Evolutionary conservation across 2,113 vertebrate species (phyloP).

Genomic region (Climacteris rufus): DNA sequence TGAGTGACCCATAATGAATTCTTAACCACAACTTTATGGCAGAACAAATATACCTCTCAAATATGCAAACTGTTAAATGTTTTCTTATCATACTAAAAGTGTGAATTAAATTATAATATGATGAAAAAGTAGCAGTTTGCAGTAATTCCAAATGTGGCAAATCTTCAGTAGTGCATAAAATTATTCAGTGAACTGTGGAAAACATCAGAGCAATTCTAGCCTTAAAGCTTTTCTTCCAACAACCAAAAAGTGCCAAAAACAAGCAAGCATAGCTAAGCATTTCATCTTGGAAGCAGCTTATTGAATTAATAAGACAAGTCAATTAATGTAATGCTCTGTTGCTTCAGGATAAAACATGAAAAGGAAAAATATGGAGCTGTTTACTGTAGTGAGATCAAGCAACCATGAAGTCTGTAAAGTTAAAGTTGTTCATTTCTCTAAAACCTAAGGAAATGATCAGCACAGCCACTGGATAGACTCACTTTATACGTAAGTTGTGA

Average conservation of each 20-base stretch:
- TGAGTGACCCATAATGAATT: constrained; percentile 40
- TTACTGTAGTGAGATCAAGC: constrained; percentile 69
- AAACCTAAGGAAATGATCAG: constrained; percentile 27
- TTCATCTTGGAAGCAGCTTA: constrained; percentile 77
- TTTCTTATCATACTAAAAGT: constrained; percentile 68
- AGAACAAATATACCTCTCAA: constrained; percentile 48
- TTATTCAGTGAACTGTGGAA: constrained; percentile 74
- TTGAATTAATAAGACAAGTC: constrained; percentile 84
- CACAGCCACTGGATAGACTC: neutral
- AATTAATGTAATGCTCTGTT: constrained; percentile 81
- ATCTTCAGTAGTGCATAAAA: constrained; percentile 70
- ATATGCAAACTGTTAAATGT: constrained; percentile 53
- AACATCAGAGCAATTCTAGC: constrained; percentile 68
- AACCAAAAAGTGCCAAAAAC: constrained; percentile 67
- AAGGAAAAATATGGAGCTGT: constrained; percentile 71
- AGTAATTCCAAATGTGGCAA: constrained; percentile 70
- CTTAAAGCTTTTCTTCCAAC: constrained; percentile 70
- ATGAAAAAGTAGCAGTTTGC: constrained; percentile 68
- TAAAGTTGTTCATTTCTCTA: constrained; percentile 32
- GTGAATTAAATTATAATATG: constrained; percentile 75
- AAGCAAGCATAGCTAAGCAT: constrained; percentile 71
- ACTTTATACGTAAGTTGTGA: neutral
- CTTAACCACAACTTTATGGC: constrained; percentile 23
- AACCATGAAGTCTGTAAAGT: constrained; percentile 49
- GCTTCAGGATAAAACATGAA: constrained; percentile 78